Evolutionary conservation across 2,888 invertebrate species (phyloP).

Genomic region (Melangyna quadrimaculata): DNA sequence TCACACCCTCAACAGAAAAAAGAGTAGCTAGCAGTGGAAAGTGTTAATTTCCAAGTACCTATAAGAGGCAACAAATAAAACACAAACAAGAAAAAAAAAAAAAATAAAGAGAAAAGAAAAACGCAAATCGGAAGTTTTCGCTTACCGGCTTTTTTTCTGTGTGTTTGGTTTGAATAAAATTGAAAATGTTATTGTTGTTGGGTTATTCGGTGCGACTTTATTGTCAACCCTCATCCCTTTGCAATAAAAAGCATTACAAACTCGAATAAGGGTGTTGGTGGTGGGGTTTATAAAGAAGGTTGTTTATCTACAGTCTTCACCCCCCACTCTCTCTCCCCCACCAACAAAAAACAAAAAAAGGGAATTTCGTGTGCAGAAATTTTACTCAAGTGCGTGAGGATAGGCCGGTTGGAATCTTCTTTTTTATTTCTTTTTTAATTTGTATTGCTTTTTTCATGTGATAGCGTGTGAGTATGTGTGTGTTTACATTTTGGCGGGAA

Average conservation of each 20-base stretch:
- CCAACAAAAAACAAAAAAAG: neutral
- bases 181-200: slow-evolving; percentile 22
- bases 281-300: slow-evolving; percentile 15
- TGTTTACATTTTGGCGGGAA: slow-evolving; percentile 64
- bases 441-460: slow-evolving; percentile 31
- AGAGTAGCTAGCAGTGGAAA: slow-evolving; percentile 39
- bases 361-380: slow-evolving; percentile 31
- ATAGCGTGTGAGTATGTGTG: slow-evolving; percentile 29
- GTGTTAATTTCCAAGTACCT: slow-evolving; percentile 65
- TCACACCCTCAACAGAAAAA: neutral
- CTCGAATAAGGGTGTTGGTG: neutral
- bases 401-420: neutral
- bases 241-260: neutral
- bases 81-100: neutral
- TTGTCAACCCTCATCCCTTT: neutral
- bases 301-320: slow-evolving; percentile 7
- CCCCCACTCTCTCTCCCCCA: neutral
- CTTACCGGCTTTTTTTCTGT: slow-evolving; percentile 63
- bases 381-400: slow-evolving; percentile 48
- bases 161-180: slow-evolving; percentile 14
- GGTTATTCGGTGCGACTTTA: neutral
- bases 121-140: slow-evolving; percentile 65
- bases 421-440: slow-evolving; percentile 34
- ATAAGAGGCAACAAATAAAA: slow-evolving; percentile 53
- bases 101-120: slow-evolving; percentile 3